Evolutionary conservation across 2,797 vertebrate species (phyloP).

Genomic region (Manis crassicaudata): DNA sequence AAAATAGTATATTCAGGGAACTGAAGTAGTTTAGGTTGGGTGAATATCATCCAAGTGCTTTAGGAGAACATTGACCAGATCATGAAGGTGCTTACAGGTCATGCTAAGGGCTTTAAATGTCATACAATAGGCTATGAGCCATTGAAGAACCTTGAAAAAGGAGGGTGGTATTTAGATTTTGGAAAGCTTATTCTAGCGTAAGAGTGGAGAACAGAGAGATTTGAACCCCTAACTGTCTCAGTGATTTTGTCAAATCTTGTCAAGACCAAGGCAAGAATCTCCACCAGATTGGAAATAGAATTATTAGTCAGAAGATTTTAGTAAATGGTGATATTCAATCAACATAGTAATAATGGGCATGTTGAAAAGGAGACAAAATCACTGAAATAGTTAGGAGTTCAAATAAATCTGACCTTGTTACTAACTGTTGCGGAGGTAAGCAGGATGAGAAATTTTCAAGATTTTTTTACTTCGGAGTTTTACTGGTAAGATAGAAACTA

Average conservation of each 20-base stretch:
- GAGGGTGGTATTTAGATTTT: not conserved
- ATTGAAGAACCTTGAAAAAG: not conserved
- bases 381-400: not conserved
- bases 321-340: not conserved
- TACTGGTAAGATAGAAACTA: not conserved
- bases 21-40: not conserved
- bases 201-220: not conserved
- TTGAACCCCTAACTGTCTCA: too few relatives aligned
- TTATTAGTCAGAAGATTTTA: not conserved
- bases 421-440: not conserved
- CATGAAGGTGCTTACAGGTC: not conserved
- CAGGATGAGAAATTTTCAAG: not conserved
- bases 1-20: not conserved
- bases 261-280: too few relatives aligned
- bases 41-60: not conserved
- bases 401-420: not conserved
- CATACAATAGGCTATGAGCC: not conserved
- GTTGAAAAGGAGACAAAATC: not conserved
- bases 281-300: not conserved
- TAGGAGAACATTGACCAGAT: not conserved
- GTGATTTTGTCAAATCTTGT: too few relatives aligned
- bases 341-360: not conserved
- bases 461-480: not conserved
- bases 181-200: not conserved
- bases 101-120: not conserved